These are phyloP conservation scores for Mystacornis crossleyi DNA, from an alignment of 2,113 vertebrate genomes.

Conservation along the genomic window DNA sequence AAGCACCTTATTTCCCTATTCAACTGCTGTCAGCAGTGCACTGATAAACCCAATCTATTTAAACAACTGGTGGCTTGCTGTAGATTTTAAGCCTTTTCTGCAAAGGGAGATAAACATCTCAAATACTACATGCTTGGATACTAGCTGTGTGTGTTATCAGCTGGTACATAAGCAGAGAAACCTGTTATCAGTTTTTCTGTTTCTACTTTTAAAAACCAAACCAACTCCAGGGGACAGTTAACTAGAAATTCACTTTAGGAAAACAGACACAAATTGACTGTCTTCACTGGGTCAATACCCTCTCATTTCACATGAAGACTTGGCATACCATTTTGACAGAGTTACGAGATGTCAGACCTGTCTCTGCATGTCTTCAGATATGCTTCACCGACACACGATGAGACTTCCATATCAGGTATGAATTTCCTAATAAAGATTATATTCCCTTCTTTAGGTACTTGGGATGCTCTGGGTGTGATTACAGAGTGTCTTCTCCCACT, in stretches of 20 bases:
- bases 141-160: background rate
- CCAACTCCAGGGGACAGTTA: background rate
- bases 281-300: background rate
- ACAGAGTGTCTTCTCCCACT: background rate
- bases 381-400: rapidly evolving
- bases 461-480: background rate
- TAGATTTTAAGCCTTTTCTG: background rate
- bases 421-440: background rate
- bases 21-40: background rate
- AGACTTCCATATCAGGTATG: background rate
- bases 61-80: background rate
- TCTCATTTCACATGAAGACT: background rate
- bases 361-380: background rate
- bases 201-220: background rate
- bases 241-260: background rate
- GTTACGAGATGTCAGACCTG: background rate
- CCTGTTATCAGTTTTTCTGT: background rate
- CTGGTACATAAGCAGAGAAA: background rate
- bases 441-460: background rate
- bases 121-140: background rate
- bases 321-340: background rate
- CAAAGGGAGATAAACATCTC: background rate
- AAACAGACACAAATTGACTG: background rate
- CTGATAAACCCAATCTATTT: background rate
- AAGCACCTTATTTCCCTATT: background rate